Percentiles rank a stretch among this genome's conserved stretches.
Conservation (phyloP, 2,797 vertebrate species). For the Eidolon dupreanum region DNA sequence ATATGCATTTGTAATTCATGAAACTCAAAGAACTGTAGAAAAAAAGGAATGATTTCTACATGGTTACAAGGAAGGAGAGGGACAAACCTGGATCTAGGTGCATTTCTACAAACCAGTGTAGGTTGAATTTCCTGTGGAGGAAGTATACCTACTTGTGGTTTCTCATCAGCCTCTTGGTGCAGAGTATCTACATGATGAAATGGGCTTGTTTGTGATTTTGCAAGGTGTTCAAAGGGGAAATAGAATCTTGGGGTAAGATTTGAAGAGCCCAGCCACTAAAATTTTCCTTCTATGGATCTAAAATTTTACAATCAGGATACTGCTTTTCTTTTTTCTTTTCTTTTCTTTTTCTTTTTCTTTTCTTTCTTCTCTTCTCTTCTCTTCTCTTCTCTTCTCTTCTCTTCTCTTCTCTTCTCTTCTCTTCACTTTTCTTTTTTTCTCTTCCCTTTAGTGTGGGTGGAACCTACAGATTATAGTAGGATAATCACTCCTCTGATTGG, state of each 20-base stretch:
- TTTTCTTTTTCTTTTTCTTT: no score
- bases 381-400: no score
- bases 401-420: neutral
- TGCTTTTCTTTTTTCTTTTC: neutral
- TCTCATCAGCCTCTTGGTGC: neutral
- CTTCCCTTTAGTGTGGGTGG: no score
- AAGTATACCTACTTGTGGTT: slow-evolving; percentile 65
- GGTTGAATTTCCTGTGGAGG: slow-evolving; percentile 75
- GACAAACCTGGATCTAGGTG: slow-evolving; percentile 54
- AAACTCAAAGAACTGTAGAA: slow-evolving; percentile 79
- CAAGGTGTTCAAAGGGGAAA: slow-evolving; percentile 27
- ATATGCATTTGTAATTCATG: slow-evolving; percentile 29
- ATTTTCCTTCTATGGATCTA: neutral
- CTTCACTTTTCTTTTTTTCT: neutral
- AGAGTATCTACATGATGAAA: slow-evolving; percentile 19
- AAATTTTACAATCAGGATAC: neutral
- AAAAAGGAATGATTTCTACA: slow-evolving; percentile 71
- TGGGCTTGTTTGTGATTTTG: neutral
- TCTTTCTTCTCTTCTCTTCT: no score
- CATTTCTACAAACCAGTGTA: slow-evolving; percentile 69
- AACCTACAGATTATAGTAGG: no score
- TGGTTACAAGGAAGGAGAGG: slow-evolving; percentile 49
- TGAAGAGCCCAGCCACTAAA: slow-evolving; percentile 34
- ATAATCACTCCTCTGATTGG: no score
- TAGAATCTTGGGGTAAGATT: neutral